A percentile compares a stretch with the other conserved stretches of the same genome.
Evolutionary conservation across 2,888 invertebrate species (phyloP).

Genomic region (Trachelus tabidus): DNA sequence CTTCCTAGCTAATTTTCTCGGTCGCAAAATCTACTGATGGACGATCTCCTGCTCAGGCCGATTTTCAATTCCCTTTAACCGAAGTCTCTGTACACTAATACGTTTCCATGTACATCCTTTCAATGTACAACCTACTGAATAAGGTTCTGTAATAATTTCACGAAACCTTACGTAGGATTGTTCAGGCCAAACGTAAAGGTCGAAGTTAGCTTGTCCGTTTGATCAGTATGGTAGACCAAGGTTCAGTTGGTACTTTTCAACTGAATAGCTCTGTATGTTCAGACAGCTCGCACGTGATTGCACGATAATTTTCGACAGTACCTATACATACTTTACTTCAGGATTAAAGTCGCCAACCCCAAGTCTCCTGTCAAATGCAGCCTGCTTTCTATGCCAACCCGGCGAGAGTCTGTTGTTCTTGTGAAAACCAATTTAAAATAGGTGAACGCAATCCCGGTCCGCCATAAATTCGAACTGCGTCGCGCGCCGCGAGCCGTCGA

Average conservation of each 20-base stretch:
- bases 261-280: neutral
- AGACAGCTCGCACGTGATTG: neutral
- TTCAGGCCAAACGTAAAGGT: too few species aligned
- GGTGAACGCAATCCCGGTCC: slow-evolving; percentile 31
- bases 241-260: neutral
- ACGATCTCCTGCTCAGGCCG: neutral
- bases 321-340: neutral
- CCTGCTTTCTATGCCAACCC: neutral
- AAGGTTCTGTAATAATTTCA: too few species aligned
- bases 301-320: neutral
- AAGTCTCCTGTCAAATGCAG: neutral
- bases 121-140: neutral
- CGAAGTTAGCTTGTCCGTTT: neutral
- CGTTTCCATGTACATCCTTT: neutral
- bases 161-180: too few species aligned
- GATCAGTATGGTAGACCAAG: neutral
- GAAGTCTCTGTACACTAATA: neutral
- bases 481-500: slow-evolving; percentile 28
- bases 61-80: neutral
- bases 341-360: neutral
- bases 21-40: neutral
- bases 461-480: slow-evolving; percentile 41
- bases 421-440: slow-evolving; percentile 40
- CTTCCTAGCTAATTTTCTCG: neutral
- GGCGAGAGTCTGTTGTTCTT: slow-evolving; percentile 19